Evolutionary conservation across 2,797 vertebrate species (phyloP).

Genomic region (Onychomys torridus): DNA sequence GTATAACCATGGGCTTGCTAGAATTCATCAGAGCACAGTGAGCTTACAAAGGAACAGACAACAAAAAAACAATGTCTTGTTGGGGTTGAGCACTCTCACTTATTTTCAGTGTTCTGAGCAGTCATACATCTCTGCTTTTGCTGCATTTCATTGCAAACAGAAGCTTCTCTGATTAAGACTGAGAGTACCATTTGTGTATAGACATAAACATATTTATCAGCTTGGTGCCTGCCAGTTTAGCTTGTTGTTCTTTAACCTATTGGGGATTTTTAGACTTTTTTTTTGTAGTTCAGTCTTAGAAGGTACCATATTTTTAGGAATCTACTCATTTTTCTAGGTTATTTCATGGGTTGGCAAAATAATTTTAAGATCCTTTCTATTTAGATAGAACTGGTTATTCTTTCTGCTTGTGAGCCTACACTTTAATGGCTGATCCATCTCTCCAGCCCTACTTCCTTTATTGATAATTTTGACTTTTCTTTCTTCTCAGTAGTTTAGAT

Average conservation of each 20-base stretch:
- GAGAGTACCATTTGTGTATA: background rate
- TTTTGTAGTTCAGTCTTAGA: background rate
- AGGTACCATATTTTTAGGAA: background rate
- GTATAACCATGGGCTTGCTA: background rate
- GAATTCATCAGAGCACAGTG: background rate
- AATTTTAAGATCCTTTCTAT: background rate
- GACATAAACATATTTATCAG: background rate
- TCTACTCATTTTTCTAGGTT: background rate
- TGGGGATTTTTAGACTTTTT: background rate
- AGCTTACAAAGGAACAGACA: background rate
- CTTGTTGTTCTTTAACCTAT: background rate
- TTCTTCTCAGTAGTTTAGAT: background rate
- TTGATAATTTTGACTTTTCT: background rate
- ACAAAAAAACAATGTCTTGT: background rate
- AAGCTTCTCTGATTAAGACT: background rate
- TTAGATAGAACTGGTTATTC: background rate
- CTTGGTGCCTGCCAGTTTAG: background rate
- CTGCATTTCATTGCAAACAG: background rate
- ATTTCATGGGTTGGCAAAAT: background rate
- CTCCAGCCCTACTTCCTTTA: background rate
- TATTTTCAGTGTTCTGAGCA: background rate
- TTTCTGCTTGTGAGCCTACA: background rate
- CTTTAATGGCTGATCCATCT: background rate
- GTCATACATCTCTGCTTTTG: background rate
- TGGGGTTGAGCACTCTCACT: background rate